phyloP scores from a whole-genome alignment of 1,140 invertebrate genomes.

The Metaphire vulgaris region DNA sequence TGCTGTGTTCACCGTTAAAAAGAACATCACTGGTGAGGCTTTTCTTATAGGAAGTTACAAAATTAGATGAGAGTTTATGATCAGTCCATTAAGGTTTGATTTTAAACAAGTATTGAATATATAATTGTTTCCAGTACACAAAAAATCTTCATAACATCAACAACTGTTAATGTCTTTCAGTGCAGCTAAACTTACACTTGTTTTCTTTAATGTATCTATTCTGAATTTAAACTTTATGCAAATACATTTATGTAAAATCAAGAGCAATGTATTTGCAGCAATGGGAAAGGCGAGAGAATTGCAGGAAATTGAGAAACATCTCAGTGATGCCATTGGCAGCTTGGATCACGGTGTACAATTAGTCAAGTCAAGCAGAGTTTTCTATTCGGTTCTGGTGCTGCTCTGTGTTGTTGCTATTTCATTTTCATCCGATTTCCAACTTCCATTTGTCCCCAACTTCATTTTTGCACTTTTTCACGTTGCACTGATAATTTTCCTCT shows the following conservation, averaged over 20 bases:
- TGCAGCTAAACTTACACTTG: too few relatives aligned
- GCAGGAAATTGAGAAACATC: not conserved
- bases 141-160: too few relatives aligned
- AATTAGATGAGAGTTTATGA: too few relatives aligned
- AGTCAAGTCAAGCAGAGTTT: not conserved
- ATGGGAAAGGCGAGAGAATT: not conserved
- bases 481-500: not conserved
- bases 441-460: not conserved
- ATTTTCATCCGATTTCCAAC: not conserved
- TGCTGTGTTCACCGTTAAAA: constrained; percentile 54
- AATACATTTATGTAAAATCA: too few relatives aligned
- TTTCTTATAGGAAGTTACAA: too few relatives aligned
- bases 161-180: too few relatives aligned
- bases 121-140: too few relatives aligned
- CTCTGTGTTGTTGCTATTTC: not conserved
- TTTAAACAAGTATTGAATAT: too few relatives aligned
- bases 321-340: not conserved
- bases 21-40: constrained; percentile 2
- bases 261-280: not conserved
- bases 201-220: too few relatives aligned
- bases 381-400: not conserved
- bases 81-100: too few relatives aligned
- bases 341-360: not conserved
- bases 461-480: not conserved
- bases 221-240: too few relatives aligned